Conservation (phyloP, 2,888 invertebrate species). For the Parnassius orleans region DNA sequence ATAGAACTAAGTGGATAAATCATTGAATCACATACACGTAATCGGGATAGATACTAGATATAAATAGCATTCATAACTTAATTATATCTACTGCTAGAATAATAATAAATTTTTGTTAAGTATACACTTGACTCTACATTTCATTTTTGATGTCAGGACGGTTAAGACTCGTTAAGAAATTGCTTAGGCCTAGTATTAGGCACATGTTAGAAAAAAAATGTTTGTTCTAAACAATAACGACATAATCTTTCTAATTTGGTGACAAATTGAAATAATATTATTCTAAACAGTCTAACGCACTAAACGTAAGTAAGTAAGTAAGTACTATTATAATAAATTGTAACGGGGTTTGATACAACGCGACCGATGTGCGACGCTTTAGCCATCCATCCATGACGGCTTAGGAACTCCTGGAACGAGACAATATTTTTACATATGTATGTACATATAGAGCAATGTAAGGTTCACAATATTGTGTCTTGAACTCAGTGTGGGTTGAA, state of each 20-base stretch:
- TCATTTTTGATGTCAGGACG: slow-evolving; percentile 16
- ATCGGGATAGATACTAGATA: neutral
- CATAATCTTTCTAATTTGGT: too few relatives aligned
- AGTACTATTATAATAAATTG: neutral
- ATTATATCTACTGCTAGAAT: neutral
- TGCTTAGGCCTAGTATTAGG: slow-evolving; percentile 21
- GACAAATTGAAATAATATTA: neutral
- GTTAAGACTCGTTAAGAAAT: slow-evolving; percentile 5
- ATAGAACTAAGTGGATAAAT: neutral
- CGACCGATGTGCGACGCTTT: neutral
- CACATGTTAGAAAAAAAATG: neutral
- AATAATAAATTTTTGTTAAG: neutral
- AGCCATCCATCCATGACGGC: neutral
- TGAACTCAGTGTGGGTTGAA: too few relatives aligned
- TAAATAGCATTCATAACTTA: neutral
- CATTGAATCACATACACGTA: neutral
- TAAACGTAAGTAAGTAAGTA: slow-evolving; percentile 7
- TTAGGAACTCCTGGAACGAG: neutral
- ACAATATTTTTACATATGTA: neutral
- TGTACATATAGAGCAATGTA: too few relatives aligned
- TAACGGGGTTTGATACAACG: neutral
- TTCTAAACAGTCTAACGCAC: neutral
- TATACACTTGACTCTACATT: neutral
- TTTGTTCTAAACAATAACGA: too few relatives aligned
- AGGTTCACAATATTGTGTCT: too few relatives aligned